A percentile compares a stretch with the other conserved stretches of the same genome.
Evolutionary conservation across 2,888 invertebrate species (phyloP).

Genomic region (Deilephila elpenor): DNA sequence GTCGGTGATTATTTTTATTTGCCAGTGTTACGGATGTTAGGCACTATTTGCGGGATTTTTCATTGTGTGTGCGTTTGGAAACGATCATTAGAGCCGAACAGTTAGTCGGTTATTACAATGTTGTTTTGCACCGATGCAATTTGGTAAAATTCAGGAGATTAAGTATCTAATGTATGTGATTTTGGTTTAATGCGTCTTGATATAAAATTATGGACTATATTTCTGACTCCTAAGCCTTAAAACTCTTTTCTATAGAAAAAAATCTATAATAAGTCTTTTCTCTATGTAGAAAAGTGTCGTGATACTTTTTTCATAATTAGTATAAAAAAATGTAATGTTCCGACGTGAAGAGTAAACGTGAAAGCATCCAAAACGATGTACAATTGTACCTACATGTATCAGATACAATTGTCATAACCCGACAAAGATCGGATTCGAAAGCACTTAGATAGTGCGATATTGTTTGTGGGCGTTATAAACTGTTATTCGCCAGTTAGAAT

Average conservation of each 20-base stretch:
- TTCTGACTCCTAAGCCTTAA: too few relatives aligned
- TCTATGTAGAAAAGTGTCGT: too few relatives aligned
- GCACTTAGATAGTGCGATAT: slow-evolving; percentile 32
- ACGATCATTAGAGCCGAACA: slow-evolving; percentile 11
- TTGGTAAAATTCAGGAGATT: not conserved
- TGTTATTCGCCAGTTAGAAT: slow-evolving; percentile 48
- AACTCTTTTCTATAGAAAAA: too few relatives aligned
- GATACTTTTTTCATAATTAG: too few relatives aligned
- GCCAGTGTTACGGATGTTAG: slow-evolving; percentile 4
- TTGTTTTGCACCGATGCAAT: not conserved
- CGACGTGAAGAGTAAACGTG: not conserved
- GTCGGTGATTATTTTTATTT: slow-evolving; percentile 17
- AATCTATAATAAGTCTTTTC: too few relatives aligned
- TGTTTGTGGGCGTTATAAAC: slow-evolving; percentile 46
- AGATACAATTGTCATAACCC: slow-evolving; percentile 24
- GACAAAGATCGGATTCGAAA: slow-evolving; percentile 25
- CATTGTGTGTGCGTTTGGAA: slow-evolving; percentile 13
- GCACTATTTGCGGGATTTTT: not conserved
- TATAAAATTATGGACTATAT: too few relatives aligned
- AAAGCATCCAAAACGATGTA: slow-evolving; percentile 11
- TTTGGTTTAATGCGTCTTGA: not conserved
- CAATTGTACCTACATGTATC: not conserved
- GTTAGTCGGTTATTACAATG: not conserved
- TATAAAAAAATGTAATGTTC: too few relatives aligned
- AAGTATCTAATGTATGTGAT: too few relatives aligned